Percentiles rank a stretch among this genome's conserved stretches.
These are phyloP conservation scores for Hyles vespertilio DNA, from an alignment of 1,140 invertebrate species.

Conservation along the genomic window DNA sequence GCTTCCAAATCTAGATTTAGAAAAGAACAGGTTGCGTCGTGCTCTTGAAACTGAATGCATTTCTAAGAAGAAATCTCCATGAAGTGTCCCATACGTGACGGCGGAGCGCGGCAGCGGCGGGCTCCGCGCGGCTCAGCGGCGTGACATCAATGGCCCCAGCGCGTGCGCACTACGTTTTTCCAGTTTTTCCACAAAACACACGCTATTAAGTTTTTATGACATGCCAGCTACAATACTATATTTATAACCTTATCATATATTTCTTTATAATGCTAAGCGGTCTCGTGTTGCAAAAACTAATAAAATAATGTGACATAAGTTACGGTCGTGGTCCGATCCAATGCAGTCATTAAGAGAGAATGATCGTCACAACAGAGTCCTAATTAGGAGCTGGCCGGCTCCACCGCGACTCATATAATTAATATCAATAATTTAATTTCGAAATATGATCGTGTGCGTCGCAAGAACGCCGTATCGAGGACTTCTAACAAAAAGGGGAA, in stretches of 20 bases:
- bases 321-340: constrained; percentile 20
- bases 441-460: constrained; percentile 36
- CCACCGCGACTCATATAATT: constrained; percentile 32
- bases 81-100: constrained; percentile 33
- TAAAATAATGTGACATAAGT: constrained; percentile 50
- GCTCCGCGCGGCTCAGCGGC: constrained; percentile 13
- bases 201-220: constrained; percentile 2
- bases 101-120: constrained; percentile 2
- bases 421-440: constrained; percentile 48
- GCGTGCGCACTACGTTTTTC: constrained; percentile 28
- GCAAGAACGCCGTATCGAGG: constrained; percentile 27
- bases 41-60: constrained; percentile 31
- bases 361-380: constrained; percentile 35
- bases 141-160: constrained; percentile 25
- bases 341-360: constrained; percentile 43
- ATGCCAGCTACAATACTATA: not conserved
- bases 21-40: constrained; percentile 22
- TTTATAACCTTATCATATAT: not conserved
- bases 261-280: not conserved
- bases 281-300: constrained; percentile 25
- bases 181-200: constrained; percentile 32
- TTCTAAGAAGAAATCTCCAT: constrained; percentile 28
- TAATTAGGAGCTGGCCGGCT: constrained; percentile 30
- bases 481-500: constrained; percentile 41
- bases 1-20: constrained; percentile 41